Evolutionary conservation across 1,140 invertebrate genomes (phyloP).

Genomic region (Teleopsis dalmanni): DNA sequence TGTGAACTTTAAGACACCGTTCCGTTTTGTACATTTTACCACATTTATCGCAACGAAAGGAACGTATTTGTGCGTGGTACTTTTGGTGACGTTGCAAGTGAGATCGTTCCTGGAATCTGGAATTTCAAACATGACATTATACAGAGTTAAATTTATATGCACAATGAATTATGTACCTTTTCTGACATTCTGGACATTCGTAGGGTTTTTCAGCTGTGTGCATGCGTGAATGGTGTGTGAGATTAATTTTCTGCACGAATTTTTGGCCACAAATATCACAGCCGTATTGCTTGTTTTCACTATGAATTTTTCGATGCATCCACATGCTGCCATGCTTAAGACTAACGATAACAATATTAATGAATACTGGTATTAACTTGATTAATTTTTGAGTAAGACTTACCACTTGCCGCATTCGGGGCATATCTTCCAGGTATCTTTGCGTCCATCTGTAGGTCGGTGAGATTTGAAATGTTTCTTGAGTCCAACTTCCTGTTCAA

Average conservation of each 20-base stretch:
- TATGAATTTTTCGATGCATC: conserved; percentile 48
- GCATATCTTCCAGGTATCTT: conserved; percentile 44
- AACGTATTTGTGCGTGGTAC: conserved; percentile 45
- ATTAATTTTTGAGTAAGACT: conserved; percentile 13
- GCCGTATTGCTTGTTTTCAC: conserved; percentile 45
- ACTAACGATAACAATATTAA: conserved; percentile 20
- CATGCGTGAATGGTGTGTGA: conserved; percentile 48
- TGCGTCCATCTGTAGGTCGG: conserved; percentile 28
- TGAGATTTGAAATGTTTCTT: conserved; percentile 41
- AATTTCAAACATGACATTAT: background rate
- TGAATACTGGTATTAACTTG: background rate
- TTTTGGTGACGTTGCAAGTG: conserved; percentile 48
- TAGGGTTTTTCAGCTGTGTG: conserved; percentile 56
- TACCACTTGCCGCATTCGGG: conserved; percentile 50
- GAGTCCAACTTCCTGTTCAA: conserved; percentile 27
- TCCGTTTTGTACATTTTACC: conserved; percentile 49
- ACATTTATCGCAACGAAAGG: conserved; percentile 46
- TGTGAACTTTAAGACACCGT: conserved; percentile 48
- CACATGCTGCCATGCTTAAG: conserved; percentile 47
- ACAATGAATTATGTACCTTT: conserved; percentile 26
- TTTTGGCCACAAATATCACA: conserved; percentile 49
- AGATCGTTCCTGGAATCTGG: conserved; percentile 47
- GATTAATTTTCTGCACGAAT: conserved; percentile 49
- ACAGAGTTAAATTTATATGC: background rate
- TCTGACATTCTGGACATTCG: conserved; percentile 54